Evolutionary conservation across 2,113 vertebrate species (phyloP), one percentile per base, ranked within the genome.

Genomic region (Nerophis lumbriciformis): DNA sequence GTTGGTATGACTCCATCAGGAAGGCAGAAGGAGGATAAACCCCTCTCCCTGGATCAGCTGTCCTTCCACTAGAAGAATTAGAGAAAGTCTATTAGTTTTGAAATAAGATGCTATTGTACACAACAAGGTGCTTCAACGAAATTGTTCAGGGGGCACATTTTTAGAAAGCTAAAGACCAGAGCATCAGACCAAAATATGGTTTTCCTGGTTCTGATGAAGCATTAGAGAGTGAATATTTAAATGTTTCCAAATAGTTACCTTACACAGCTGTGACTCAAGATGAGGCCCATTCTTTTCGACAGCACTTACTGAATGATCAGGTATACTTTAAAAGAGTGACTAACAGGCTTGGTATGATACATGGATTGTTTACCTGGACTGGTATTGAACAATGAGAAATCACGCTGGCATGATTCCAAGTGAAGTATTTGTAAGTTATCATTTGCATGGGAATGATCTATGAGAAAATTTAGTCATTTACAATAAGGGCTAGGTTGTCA

Each of bases 1-100:
- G 89, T 83, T 83, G 87, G 85, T 92, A 94, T 0, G 95, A 88
- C 85, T 98, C 95, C 97, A 99, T 98, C 61, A 83, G 83, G 80
- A 89, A 83, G 58, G 73, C 56, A 66, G 76, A 82, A 75, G 79
- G 78, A 85, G 80, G 85, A 81, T 72, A 83, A 88, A 85, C 78
- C 78, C 82, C 72, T 76, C 81, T 80, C 63, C 63, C 68, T 81
- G 79, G 82, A 88, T 82, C 73, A 78, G 72, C 67, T 75, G 69
- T 65, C 65, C 70, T 71, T 73, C 80, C 71, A 83, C 79, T 88
- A 83, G 53, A 89, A 78, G 78, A 37, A 77, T 77, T 21, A 78
- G 73, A 73, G 47, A 67, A 12, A 62, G 68, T 79, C 51, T 49
- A 82, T 79, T 71, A 77, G 69, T 65, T 49, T 65, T 49, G 59